phyloP scores from a whole-genome alignment of 2,113 vertebrate genomes.

The Amazona vittata region DNA sequence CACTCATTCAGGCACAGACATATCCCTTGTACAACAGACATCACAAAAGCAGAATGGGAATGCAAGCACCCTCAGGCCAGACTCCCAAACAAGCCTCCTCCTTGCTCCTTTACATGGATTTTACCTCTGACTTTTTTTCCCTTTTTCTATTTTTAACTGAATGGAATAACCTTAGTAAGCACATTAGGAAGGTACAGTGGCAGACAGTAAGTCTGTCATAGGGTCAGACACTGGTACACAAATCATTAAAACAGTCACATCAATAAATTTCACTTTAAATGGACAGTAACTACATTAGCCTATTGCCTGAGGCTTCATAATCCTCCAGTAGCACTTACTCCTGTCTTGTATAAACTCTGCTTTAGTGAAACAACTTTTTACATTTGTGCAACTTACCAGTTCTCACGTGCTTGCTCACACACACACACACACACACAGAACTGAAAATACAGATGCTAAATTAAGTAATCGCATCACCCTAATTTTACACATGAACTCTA shows the following conservation, averaged over 20 bases:
- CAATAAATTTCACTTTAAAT: not conserved
- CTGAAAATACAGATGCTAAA: not conserved
- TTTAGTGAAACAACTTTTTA: not conserved
- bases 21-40: not conserved
- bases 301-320: not conserved
- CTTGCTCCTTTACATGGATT: not conserved
- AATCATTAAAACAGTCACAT: not conserved
- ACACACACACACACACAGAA: not conserved
- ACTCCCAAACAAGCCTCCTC: not conserved
- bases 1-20: not conserved
- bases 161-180: not conserved
- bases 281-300: not conserved
- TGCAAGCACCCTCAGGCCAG: not conserved
- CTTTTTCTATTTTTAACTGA: not conserved
- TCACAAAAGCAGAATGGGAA: not conserved
- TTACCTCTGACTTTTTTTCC: not conserved
- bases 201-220: not conserved
- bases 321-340: not conserved
- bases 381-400: not conserved
- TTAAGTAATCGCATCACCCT: not conserved
- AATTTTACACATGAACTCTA: not conserved
- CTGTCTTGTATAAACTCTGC: not conserved
- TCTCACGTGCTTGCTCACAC: fast-evolving
- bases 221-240: not conserved
- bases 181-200: not conserved